phyloP scores from a whole-genome alignment of 2,888 invertebrate species.

The Aelia acuminata region DNA sequence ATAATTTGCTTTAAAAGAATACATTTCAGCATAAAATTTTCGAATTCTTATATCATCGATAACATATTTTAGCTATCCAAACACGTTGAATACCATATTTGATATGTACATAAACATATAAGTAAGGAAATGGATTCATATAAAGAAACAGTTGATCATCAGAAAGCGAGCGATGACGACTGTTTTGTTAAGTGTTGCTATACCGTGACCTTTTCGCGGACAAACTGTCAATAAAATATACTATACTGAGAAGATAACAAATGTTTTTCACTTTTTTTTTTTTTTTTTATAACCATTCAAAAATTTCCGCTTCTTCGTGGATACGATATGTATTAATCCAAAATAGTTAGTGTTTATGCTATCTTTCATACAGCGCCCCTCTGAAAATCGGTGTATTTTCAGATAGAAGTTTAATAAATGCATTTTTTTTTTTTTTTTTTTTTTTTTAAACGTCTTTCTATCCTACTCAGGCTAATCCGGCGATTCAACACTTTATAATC shows the following conservation, averaged over 20 bases:
- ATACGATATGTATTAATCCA: background rate
- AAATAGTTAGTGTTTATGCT: no score
- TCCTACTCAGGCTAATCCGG: no score
- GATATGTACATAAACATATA: background rate
- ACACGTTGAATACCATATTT: background rate
- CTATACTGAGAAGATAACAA: background rate
- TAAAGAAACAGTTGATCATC: background rate
- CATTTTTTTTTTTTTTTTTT: no score
- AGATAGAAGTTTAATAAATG: no score
- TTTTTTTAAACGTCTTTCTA: no score
- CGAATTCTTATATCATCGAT: no score
- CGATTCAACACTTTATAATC: no score
- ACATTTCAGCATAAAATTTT: no score
- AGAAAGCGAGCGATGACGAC: background rate
- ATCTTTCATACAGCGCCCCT: no score
- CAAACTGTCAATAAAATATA: background rate
- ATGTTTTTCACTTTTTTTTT: background rate
- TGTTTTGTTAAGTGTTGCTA: background rate
- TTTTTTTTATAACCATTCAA: background rate
- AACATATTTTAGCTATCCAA: background rate
- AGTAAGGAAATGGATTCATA: background rate
- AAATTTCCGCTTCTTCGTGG: background rate
- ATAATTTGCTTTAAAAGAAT: no score
- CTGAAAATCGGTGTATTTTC: no score
- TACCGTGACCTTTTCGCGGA: background rate